Conservation (phyloP, 2,888 invertebrate species). For the Acrobeloides nanus region DNA sequence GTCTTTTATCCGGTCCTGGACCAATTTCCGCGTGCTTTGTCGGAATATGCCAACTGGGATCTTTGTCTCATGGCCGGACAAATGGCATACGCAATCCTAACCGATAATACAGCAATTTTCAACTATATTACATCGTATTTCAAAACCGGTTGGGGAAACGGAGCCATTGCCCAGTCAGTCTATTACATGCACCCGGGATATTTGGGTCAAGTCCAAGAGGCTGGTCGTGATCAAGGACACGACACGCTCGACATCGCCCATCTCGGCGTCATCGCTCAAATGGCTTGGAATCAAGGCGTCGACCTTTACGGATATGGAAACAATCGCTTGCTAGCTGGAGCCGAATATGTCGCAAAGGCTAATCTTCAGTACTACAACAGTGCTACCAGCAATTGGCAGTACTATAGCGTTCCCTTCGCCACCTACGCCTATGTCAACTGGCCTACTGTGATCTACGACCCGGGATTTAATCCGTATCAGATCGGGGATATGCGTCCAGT, state of each 20-base stretch:
- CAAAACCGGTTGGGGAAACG: conserved; percentile 2
- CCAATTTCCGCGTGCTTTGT: too few species aligned
- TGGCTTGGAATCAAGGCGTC: too few species aligned
- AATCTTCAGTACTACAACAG: conserved; percentile 1
- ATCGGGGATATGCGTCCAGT: not conserved
- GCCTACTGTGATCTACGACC: conserved; percentile 1
- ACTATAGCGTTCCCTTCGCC: too few species aligned
- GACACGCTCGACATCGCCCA: not conserved
- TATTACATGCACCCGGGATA: conserved; percentile 3
- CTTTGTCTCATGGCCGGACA: not conserved
- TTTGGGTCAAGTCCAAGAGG: conserved; percentile 3
- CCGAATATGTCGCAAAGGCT: conserved; percentile 3
- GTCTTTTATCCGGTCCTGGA: too few species aligned
- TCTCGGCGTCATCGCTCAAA: not conserved
- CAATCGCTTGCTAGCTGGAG: conserved; percentile 1
- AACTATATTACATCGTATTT: too few species aligned
- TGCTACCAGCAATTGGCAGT: too few species aligned
- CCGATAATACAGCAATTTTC: conserved; percentile 6
- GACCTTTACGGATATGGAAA: conserved; percentile 3
- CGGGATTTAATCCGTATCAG: too few species aligned
- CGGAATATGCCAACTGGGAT: conserved; percentile 6
- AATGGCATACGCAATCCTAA: conserved; percentile 3
- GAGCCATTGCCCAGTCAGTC: conserved; percentile 2
- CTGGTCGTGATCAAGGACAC: conserved; percentile 5
- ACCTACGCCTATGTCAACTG: too few species aligned